Evolutionary conservation across 2,888 invertebrate genomes (phyloP), one percentile per base, ranked within the genome.

Genomic region (Apodemia zela): DNA sequence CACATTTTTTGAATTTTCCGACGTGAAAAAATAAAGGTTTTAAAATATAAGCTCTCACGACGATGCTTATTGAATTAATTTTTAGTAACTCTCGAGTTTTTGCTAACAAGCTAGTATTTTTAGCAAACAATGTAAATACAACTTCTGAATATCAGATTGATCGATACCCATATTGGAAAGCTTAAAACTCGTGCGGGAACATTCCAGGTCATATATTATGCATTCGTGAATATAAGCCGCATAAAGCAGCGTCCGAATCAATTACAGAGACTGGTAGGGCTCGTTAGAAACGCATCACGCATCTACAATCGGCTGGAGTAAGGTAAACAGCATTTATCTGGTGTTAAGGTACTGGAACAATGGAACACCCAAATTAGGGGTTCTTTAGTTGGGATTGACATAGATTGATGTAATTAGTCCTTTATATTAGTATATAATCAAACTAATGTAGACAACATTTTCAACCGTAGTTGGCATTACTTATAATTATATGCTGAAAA

Each of bases 231-330:
- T 90, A 90, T 87, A 88, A 84, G 77, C 78, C 80, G 87, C 85
- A 89, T 89, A 89, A 89, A 87, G 79, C 81, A 85, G 84, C 79
- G 80, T 81, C 84, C 84, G 88, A 89, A 89, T 89, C 89, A 89
- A 91, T 90, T 90, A 88, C 80, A 74, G 45, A 47, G 80, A 81
- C 85, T 77, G 79, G 74, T 74, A 67, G 81, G 75, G 80, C 90
- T 91, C 89, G 90, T 90, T 90, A 89, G 90, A 89, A 89, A 90
- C 90, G 91, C 90, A 88, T 89, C 90, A 89, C 89, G 90, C 89
- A 91, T 91, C 84, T 87, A 84, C 87, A 89, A 89, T 89, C 86
- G 87, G 73, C 76, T 78, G 81, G 76, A 70, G 82, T 80, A 81
- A 82, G 81, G 84, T 81, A 84, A 85, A 84, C 88, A 84, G 79